A percentile compares a stretch with the other conserved stretches of the same genome.
Conservation (phyloP, 2,797 vertebrate species). For the Trachops cirrhosus region DNA sequence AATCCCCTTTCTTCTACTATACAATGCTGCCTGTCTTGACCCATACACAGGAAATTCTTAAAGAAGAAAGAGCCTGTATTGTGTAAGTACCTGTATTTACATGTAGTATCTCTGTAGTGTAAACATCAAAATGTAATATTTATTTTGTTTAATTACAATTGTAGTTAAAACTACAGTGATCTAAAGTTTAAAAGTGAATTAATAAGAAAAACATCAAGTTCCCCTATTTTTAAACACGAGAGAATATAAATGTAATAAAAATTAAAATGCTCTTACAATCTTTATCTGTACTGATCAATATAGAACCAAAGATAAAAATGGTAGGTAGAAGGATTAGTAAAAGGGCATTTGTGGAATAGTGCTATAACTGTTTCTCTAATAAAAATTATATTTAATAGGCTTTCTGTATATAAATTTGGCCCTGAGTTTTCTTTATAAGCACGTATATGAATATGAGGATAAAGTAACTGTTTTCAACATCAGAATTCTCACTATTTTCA, state of each 20-base stretch:
- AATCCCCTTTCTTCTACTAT: background rate
- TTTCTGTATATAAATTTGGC: slow-evolving; percentile 13
- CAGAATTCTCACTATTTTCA: slow-evolving; percentile 42
- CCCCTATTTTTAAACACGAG: background rate
- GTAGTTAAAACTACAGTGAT: slow-evolving; percentile 18
- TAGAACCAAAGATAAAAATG: slow-evolving; percentile 29
- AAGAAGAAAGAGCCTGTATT: slow-evolving; percentile 21
- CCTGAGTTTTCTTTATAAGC: slow-evolving; percentile 17
- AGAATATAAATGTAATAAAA: background rate
- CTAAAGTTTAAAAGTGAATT: slow-evolving; percentile 40
- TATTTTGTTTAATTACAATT: background rate
- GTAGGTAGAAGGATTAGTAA: background rate
- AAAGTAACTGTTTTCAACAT: slow-evolving; percentile 25
- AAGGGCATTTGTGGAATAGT: background rate
- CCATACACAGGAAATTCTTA: background rate
- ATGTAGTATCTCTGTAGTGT: background rate
- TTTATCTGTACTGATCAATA: background rate
- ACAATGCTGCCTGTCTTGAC: background rate
- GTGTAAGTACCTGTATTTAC: background rate
- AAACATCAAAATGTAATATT: slow-evolving; percentile 23
- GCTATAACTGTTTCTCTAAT: slow-evolving; percentile 23
- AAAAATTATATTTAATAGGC: background rate
- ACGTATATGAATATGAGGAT: background rate
- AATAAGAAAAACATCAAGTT: slow-evolving; percentile 1
- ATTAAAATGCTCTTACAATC: background rate